phyloP scores from a whole-genome alignment of 2,113 vertebrate species.

The Mungos mungo region DNA sequence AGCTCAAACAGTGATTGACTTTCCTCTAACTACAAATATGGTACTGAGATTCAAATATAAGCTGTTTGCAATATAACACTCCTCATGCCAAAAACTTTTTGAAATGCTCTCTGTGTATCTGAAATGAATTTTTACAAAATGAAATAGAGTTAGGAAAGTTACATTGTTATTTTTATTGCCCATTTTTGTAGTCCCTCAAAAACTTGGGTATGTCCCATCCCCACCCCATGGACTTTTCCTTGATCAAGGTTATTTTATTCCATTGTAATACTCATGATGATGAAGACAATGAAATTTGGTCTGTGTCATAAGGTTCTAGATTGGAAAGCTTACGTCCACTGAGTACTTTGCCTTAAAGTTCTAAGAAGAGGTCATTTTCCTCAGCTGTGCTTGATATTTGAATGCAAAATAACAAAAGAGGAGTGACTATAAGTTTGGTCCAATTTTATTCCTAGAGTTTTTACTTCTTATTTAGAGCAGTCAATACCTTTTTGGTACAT shows the following conservation, averaged over 20 bases:
- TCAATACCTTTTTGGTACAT: not conserved
- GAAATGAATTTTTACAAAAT: slow-evolving; percentile 4
- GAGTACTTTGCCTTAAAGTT: not conserved
- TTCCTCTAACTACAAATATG: not conserved
- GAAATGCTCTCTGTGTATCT: not conserved
- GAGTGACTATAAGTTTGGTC: not conserved
- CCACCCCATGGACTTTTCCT: not conserved
- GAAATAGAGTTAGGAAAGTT: not conserved
- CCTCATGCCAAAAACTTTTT: not conserved
- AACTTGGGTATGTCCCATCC: not conserved
- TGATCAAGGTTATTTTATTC: not conserved
- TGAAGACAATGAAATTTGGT: not conserved
- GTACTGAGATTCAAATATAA: not conserved
- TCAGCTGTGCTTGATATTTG: not conserved
- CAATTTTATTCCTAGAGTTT: not conserved
- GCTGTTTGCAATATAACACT: not conserved
- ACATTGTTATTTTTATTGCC: not conserved
- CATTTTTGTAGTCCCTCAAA: not conserved
- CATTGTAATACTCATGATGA: not conserved
- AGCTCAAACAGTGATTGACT: not conserved
- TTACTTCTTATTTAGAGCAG: not conserved
- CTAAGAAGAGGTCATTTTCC: not conserved
- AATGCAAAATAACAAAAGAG: not conserved
- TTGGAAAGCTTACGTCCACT: not conserved
- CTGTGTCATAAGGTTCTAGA: not conserved